A percentile compares a stretch with the other conserved stretches of the same genome.
These are phyloP conservation scores for Lophius americanus DNA, from an alignment of 2,797 vertebrate species.

Conservation along the genomic window DNA sequence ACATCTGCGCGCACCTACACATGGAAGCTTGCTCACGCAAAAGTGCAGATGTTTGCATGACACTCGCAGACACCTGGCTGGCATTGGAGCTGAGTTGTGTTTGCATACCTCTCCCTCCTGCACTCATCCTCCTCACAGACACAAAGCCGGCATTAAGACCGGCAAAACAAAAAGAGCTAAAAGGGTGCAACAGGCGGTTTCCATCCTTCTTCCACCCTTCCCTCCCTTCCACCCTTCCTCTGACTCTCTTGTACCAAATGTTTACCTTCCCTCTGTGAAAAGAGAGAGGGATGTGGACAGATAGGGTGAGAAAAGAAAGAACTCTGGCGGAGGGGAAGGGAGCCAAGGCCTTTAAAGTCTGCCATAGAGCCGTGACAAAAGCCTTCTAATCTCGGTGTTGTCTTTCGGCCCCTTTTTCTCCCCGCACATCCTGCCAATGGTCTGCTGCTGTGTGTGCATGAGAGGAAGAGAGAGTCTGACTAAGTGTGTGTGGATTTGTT, in stretches of 20 bases:
- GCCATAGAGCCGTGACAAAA: slow-evolving; percentile 89
- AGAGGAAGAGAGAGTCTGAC: slow-evolving; percentile 40
- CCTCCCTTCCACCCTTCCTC: slow-evolving; percentile 55
- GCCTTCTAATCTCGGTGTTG: slow-evolving; percentile 87
- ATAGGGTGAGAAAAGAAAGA: slow-evolving; percentile 81
- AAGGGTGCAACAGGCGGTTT: slow-evolving; percentile 69
- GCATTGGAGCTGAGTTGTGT: slow-evolving; percentile 63
- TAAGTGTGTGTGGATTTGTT: slow-evolving; percentile 35
- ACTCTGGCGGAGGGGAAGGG: slow-evolving; percentile 82
- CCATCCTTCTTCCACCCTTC: slow-evolving; percentile 62
- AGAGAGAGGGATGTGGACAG: slow-evolving; percentile 74
- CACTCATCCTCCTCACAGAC: slow-evolving; percentile 69
- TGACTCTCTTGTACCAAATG: slow-evolving; percentile 58
- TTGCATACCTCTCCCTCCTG: slow-evolving; percentile 70
- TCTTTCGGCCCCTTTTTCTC: slow-evolving; percentile 83
- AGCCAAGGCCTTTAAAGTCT: slow-evolving; percentile 87
- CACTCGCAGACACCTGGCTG: slow-evolving; percentile 66
- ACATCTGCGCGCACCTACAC: slow-evolving; percentile 17
- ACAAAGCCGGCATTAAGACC: slow-evolving; percentile 76
- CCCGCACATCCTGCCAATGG: slow-evolving; percentile 81
- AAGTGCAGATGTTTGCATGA: slow-evolving; percentile 26
- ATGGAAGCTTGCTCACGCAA: slow-evolving; percentile 20
- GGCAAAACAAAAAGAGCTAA: slow-evolving; percentile 71
- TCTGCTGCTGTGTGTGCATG: slow-evolving; percentile 50
- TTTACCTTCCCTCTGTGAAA: slow-evolving; percentile 70